Evolutionary conservation across 30 jellyfish, hydroid and myxozoan genomes (phyloP).

Genomic region (Hydractinia echinata): DNA sequence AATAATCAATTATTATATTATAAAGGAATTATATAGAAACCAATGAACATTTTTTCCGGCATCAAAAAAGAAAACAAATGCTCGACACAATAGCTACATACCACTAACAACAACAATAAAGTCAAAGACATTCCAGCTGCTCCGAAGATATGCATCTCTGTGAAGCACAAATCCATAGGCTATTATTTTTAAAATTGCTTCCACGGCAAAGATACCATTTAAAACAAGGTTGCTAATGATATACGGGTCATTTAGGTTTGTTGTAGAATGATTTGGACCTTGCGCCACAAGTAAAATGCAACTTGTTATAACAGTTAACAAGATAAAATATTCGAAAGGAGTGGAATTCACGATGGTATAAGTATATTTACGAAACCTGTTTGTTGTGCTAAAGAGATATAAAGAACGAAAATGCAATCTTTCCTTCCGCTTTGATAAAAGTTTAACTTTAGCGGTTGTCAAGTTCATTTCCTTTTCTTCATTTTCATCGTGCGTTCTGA

Average conservation of each 20-base stretch:
- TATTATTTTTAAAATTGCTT: slow-evolving; percentile 21
- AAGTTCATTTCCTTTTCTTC: neutral
- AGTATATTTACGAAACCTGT: slow-evolving; percentile 3
- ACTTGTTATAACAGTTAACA: slow-evolving; percentile 10
- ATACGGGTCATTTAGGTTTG: neutral
- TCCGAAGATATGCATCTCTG: slow-evolving; percentile 31
- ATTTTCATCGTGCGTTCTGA: neutral
- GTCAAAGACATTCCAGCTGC: slow-evolving; percentile 37
- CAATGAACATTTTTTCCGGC: neutral
- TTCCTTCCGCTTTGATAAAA: neutral
- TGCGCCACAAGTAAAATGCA: slow-evolving; percentile 18
- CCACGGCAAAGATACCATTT: slow-evolving; percentile 19
- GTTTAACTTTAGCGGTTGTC: neutral
- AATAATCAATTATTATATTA: too few species aligned
- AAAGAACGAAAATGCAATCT: slow-evolving; percentile 23
- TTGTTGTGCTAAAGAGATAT: slow-evolving; percentile 8
- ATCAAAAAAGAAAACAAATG: neutral
- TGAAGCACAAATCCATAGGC: slow-evolving; percentile 42
- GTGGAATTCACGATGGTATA: slow-evolving; percentile 2
- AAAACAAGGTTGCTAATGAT: slow-evolving; percentile 3
- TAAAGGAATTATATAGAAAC: too few species aligned
- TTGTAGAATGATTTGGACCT: neutral
- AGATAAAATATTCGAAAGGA: slow-evolving; percentile 13
- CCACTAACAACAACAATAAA: slow-evolving; percentile 36
- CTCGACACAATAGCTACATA: slow-evolving; percentile 2